Conservation (phyloP, 1,140 invertebrate genomes). For the Drosophila sechellia region DNA sequence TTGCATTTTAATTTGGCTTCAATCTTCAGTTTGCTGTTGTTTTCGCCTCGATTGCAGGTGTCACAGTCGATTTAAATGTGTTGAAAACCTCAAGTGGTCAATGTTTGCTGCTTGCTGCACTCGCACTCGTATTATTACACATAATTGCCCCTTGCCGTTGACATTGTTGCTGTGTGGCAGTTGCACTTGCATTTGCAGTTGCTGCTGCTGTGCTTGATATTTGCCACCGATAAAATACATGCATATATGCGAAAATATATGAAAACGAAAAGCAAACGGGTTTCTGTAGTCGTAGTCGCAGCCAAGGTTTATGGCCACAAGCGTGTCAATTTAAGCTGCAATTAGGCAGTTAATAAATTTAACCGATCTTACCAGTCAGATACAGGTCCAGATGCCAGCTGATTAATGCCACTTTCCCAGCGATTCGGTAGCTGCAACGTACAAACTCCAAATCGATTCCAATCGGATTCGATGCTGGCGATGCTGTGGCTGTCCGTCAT, state of each 20-base stretch:
- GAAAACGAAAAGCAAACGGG: slow-evolving; percentile 47
- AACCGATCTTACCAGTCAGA: slow-evolving; percentile 37
- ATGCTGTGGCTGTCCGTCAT: slow-evolving; percentile 76
- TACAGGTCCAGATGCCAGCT: slow-evolving; percentile 21
- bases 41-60: slow-evolving; percentile 64
- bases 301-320: slow-evolving; percentile 61
- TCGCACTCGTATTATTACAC: slow-evolving; percentile 65
- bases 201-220: slow-evolving; percentile 50
- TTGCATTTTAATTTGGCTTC: slow-evolving; percentile 75
- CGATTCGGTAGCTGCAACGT: slow-evolving; percentile 34
- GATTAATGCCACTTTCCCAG: slow-evolving; percentile 48
- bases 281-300: slow-evolving; percentile 21
- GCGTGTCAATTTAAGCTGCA: slow-evolving; percentile 62
- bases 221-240: slow-evolving; percentile 41
- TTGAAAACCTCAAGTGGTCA: slow-evolving; percentile 70
- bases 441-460: slow-evolving; percentile 62
- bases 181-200: slow-evolving; percentile 57
- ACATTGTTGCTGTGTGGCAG: slow-evolving; percentile 47
- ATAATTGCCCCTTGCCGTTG: slow-evolving; percentile 67
- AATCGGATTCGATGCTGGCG: slow-evolving; percentile 35
- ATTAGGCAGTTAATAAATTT: slow-evolving; percentile 72
- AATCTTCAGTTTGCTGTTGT: slow-evolving; percentile 24
- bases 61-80: slow-evolving; percentile 69
- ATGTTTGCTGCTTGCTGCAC: slow-evolving; percentile 35
- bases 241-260: neutral